A percentile compares a stretch with the other conserved stretches of the same genome.
These are phyloP conservation scores for Aporophyla nigra DNA, from an alignment of 2,888 invertebrate species.

Conservation along the genomic window DNA sequence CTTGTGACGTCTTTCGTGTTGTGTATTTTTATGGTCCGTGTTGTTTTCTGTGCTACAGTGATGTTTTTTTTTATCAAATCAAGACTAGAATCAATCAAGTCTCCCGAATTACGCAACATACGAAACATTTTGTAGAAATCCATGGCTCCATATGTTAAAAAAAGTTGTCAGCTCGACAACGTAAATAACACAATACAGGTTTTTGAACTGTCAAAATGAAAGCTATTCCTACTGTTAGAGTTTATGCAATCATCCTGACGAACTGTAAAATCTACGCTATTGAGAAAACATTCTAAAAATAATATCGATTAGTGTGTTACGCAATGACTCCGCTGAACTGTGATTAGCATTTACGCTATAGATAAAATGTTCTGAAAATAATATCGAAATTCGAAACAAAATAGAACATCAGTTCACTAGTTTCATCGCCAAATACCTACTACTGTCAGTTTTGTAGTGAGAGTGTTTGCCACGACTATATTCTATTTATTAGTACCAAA, in stretches of 20 bases:
- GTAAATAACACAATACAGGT: too few relatives aligned
- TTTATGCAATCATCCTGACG: too few relatives aligned
- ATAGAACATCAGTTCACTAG: constrained; percentile 12
- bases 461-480: not conserved
- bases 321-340: too few relatives aligned
- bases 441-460: not conserved
- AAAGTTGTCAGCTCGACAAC: too few relatives aligned
- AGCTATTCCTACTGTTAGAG: too few relatives aligned
- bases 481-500: constrained; percentile 10
- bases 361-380: not conserved
- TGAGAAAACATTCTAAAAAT: not conserved
- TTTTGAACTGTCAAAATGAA: too few relatives aligned
- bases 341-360: not conserved
- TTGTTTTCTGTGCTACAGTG: not conserved
- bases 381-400: not conserved
- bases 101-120: too few relatives aligned
- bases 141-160: too few relatives aligned
- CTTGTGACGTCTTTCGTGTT: not conserved
- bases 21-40: not conserved
- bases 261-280: not conserved
- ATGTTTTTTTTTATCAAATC: not conserved
- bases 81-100: too few relatives aligned
- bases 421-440: not conserved
- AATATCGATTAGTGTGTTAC: not conserved
- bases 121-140: too few relatives aligned